phyloP scores from a whole-genome alignment of 2,113 vertebrate species.

The Peromyscus leucopus region DNA sequence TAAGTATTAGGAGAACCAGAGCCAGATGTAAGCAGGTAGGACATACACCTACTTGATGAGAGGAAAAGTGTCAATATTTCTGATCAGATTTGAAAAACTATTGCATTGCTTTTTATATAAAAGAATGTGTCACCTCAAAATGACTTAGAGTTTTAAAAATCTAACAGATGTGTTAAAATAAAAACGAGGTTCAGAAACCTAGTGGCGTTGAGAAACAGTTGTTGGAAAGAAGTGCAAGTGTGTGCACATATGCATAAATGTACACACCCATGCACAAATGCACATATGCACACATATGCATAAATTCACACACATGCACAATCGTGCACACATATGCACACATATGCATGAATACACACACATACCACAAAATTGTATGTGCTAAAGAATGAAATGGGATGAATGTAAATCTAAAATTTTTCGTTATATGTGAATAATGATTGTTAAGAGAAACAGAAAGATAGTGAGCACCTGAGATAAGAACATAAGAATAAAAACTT shows the following conservation, averaged over 20 bases:
- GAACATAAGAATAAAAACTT: neutral
- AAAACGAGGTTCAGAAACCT: conserved; percentile 6
- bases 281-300: neutral
- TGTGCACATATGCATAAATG: neutral
- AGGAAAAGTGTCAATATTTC: neutral
- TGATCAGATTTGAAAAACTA: neutral
- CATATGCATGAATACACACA: neutral
- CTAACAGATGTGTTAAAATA: neutral
- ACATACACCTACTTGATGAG: fast-evolving
- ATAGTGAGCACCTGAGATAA: neutral
- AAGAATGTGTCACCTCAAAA: neutral
- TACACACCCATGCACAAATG: neutral
- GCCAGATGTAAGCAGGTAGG: neutral
- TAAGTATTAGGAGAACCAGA: neutral
- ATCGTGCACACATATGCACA: too few relatives aligned
- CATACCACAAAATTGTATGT: neutral
- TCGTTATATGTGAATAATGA: neutral
- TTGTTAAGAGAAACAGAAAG: neutral
- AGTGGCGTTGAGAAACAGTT: neutral
- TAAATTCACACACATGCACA: neutral
- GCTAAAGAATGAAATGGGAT: neutral
- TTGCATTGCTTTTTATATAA: neutral
- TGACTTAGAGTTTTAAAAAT: neutral
- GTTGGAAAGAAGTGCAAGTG: neutral
- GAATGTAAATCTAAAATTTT: neutral